A percentile compares a stretch with the other conserved stretches of the same genome.
phyloP scores from a whole-genome alignment of 2,113 vertebrate species.

The Ophthalmolycus amberensis region DNA sequence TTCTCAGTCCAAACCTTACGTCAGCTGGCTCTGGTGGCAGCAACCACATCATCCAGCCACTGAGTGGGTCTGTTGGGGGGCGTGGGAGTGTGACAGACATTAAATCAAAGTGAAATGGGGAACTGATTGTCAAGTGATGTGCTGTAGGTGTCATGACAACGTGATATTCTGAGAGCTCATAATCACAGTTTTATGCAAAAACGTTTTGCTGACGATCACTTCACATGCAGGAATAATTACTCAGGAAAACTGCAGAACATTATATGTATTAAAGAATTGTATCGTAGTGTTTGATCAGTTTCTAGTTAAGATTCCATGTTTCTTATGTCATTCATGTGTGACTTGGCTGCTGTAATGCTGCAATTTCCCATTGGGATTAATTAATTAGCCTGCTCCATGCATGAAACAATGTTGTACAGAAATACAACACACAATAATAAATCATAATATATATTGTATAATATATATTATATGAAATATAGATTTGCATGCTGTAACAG shows the following conservation, averaged over 20 bases:
- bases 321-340: neutral
- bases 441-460: neutral
- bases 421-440: neutral
- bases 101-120: conserved; percentile 65
- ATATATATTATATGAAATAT: no score
- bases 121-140: conserved; percentile 59
- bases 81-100: conserved; percentile 60
- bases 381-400: neutral
- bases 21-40: conserved; percentile 61
- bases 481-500: neutral
- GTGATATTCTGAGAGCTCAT: conserved; percentile 31
- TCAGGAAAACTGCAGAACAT: neutral
- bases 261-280: neutral
- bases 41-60: conserved; percentile 55
- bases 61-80: conserved; percentile 50
- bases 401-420: neutral
- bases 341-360: neutral
- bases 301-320: neutral
- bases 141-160: conserved; percentile 45
- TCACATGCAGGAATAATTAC: conserved; percentile 14
- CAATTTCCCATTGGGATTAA: neutral
- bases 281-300: neutral
- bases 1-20: conserved; percentile 55
- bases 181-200: conserved; percentile 33
- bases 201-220: conserved; percentile 15